Conservation (phyloP, 2,888 invertebrate species). For the Ectobius pallidus region DNA sequence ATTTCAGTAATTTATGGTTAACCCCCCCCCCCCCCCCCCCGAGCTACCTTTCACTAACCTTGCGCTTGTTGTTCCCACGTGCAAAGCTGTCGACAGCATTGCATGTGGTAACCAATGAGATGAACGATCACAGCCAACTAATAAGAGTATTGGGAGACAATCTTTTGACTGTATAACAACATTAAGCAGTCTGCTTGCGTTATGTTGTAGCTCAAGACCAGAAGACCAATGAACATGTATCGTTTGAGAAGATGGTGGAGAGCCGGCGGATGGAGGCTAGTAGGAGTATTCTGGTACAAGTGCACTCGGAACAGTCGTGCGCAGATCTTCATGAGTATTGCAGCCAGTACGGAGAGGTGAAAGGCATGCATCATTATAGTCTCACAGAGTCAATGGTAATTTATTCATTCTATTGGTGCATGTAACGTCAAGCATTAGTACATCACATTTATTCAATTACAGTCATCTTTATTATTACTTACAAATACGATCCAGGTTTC, state of each 20-base stretch:
- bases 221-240: constrained; percentile 36
- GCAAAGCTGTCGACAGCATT: not conserved
- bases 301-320: constrained; percentile 72
- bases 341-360: constrained; percentile 67
- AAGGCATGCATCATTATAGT: constrained; percentile 69
- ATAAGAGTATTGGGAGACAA: no score
- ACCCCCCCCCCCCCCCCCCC: not conserved
- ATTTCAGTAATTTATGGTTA: not conserved
- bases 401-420: no score
- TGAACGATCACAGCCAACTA: no score
- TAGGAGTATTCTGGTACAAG: constrained; percentile 76
- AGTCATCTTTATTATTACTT: no score
- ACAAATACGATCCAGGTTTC: no score
- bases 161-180: not conserved
- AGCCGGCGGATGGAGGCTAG: constrained; percentile 68
- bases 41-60: no score
- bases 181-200: not conserved
- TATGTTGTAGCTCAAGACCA: no score
- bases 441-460: no score
- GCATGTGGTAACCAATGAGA: no score
- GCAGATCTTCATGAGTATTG: constrained; percentile 73
- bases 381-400: not conserved
- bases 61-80: not conserved
- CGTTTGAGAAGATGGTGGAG: constrained; percentile 65
- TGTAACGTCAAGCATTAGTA: no score